phyloP scores from a whole-genome alignment of 2,888 invertebrate species.

The Pocota personata region DNA sequence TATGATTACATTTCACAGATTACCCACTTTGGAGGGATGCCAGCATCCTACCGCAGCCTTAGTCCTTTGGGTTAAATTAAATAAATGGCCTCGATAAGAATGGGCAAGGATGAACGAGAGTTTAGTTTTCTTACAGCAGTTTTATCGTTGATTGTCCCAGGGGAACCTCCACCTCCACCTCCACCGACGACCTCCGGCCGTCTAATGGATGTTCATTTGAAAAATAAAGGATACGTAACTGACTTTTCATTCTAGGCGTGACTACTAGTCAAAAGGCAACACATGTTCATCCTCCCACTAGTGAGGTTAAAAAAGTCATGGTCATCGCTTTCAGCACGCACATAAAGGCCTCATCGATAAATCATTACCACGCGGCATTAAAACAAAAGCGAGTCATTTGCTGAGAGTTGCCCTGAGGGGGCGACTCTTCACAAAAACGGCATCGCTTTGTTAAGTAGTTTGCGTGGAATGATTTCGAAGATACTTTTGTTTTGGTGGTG shows the following conservation, averaged over 20 bases:
- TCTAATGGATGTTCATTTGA: conserved; percentile 27
- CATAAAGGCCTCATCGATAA: conserved; percentile 26
- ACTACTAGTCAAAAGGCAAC: not conserved
- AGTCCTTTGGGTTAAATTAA: conserved; percentile 57
- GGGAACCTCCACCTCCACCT: not conserved
- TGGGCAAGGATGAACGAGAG: not conserved
- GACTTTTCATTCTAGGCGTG: conserved; percentile 19
- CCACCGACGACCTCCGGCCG: not conserved
- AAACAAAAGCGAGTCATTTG: conserved; percentile 10
- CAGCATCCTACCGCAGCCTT: not conserved
- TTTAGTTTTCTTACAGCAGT: conserved; percentile 28
- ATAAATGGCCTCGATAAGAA: conserved; percentile 52
- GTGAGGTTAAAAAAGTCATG: not conserved
- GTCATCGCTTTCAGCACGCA: conserved; percentile 29
- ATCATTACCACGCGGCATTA: conserved; percentile 31
- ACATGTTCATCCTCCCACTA: not conserved
- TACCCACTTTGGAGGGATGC: conserved; percentile 35
- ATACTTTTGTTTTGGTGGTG: conserved; percentile 33
- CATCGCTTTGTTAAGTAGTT: not conserved
- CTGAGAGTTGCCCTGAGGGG: not conserved
- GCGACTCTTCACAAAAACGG: not conserved
- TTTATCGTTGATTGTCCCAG: conserved; percentile 24
- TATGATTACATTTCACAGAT: conserved; percentile 66
- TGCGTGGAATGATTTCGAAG: conserved; percentile 9
- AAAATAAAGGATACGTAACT: conserved; percentile 7